Evolutionary conservation across 2,113 vertebrate species (phyloP), one percentile per base, ranked within the genome.

Genomic region (Cryptotis parvus): DNA sequence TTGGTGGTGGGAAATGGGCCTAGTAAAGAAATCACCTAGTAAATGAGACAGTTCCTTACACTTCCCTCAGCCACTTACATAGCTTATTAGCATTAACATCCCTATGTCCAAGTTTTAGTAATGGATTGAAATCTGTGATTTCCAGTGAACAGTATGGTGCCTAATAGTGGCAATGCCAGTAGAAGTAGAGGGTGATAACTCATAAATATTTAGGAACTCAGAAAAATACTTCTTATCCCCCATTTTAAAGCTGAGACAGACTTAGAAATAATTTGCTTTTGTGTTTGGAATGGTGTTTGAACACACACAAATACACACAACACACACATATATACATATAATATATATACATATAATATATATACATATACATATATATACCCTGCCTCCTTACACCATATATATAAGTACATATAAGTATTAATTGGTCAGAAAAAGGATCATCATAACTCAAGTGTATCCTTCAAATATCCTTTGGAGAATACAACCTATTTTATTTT

Each of bases 381-480:
- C 10, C n/a, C n/a, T n/a, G n/a, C n/a, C n/a, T n/a, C n/a, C n/a
- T n/a, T n/a, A 49, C 45, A 49, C 45, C 45, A n/a, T 49, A 49
- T 49, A 49, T 49, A 49, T 49, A 49, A 49, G 10, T 49, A 49
- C 14, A 49, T 22, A 24, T 43, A 74, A 75, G 33, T 55, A 92
- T 90, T 91, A 75, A 92, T 35, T 87, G 52, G 31, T 14, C 76
- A 89, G 85, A 84, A 63, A 89, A 45, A 92, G 94, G 49, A 49
- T 2, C 45, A 49, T 52, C 52, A 65, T 82, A 92, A 84, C 82
- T 94, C 52, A 89, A 92, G 77, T 37, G 45, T 94, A 87, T 83
- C 89, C 86, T 95, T 84, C 52, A 94, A 88, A 61, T 2, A 0
- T 87, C 80, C 94, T 96, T 97, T 94, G 82, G 89, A 96, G 87